Evolutionary conservation across 2,888 invertebrate genomes (phyloP), one percentile per base, ranked within the genome.

Genomic region (Metacarcinus magister): DNA sequence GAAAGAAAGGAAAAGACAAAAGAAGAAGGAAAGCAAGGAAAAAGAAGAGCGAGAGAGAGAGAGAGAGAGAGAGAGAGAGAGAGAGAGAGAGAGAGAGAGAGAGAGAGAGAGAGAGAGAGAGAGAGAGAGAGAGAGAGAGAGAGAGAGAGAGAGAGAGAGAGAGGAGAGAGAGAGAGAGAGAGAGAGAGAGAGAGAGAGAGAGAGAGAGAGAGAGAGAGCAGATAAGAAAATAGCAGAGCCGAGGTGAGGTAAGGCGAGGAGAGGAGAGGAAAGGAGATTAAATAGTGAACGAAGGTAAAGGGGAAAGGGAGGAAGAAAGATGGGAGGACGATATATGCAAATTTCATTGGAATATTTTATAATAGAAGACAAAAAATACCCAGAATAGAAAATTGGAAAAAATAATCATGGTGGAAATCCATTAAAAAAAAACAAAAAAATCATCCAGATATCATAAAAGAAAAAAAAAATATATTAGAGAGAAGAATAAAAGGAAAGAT

Each of bases 341-440:
- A 67, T 23, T 67, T 67, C 67, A 67, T 67, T 67, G 67, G 67
- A 67, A 67, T 67, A 67, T 67, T 23, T 67, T 67, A 67, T 67
- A 67, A 23, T 54, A 16, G 54, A 1, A n/a, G 7, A 67, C 5
- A 67, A 67, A 67, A 67, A 23, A 1, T 10, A 1, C 7, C 67
- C 19, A 5, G n/a, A 67, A 67, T 2, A n/a, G n/a, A 67, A 67
- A 54, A 54, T 54, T 54, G 54, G 16, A 54, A 54, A 54, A 54
- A 13, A 54, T 54, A 54, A 54, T 54, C 54, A 54, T 3, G 54
- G 54, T 54, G 54, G 54, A 54, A 54, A 48, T 54, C 54, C 10
- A 54, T 54, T 54, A 16, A 67, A 19, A 67, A 67, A 67, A 5
- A 67, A 67, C 0, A 67, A 67, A 23, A 67, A 67, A 23, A 13